These are phyloP conservation scores for Meloe dianella DNA, from an alignment of 2,888 invertebrate species.

Conservation along the genomic window DNA sequence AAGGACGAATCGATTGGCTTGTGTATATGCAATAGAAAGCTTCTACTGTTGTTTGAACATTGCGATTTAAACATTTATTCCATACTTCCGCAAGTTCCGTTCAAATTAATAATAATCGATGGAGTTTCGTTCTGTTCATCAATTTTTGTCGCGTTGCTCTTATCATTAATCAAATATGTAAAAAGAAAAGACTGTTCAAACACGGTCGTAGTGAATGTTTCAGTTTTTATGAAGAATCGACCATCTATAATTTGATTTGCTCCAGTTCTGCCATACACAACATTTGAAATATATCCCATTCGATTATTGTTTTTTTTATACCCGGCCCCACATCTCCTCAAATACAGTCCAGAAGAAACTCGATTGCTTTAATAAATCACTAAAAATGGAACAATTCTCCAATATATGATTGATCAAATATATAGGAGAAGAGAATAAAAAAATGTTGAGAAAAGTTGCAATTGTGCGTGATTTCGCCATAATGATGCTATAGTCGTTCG, in stretches of 20 bases:
- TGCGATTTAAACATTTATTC: conserved; percentile 3
- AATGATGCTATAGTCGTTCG: conserved; percentile 25
- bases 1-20: conserved; percentile 6
- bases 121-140: not conserved
- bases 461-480: conserved; percentile 23
- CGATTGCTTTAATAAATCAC: not conserved
- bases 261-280: not conserved
- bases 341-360: not conserved
- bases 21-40: not conserved
- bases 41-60: not conserved
- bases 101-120: not conserved
- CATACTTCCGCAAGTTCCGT: not conserved
- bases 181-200: not conserved
- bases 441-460: conserved; percentile 9
- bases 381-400: too few species aligned
- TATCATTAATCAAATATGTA: not conserved
- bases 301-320: not conserved
- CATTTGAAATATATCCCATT: not conserved
- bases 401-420: not conserved
- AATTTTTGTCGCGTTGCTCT: too few species aligned
- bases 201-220: not conserved
- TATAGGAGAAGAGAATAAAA: not conserved
- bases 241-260: too few species aligned
- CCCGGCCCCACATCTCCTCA: not conserved
- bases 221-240: too few species aligned